Conservation (phyloP, 2,888 invertebrate genomes). For the Malthinus flaveolus region DNA sequence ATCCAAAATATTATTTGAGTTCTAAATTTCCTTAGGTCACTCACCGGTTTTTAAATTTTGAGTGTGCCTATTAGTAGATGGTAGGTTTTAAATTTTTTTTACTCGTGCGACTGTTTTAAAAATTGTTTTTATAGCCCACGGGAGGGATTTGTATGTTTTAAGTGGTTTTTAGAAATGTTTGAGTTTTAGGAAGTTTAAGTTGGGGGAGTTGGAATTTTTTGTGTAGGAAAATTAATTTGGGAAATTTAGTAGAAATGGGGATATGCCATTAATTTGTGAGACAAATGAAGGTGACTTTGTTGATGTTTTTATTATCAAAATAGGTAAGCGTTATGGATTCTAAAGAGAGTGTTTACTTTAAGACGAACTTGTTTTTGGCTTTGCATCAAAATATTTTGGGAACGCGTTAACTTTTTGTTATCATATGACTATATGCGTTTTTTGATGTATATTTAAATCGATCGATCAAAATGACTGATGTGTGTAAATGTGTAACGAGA, state of each 20-base stretch:
- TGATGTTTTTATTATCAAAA: constrained; percentile 13
- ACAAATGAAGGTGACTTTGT: constrained; percentile 27
- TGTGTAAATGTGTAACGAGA: background rate
- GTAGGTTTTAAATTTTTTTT: background rate
- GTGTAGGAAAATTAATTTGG: background rate
- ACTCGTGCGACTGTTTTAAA: background rate
- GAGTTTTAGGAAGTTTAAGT: background rate
- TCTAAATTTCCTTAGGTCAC: constrained; percentile 7
- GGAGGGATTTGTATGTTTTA: background rate
- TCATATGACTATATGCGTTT: constrained; percentile 22
- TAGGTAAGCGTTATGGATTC: constrained; percentile 13
- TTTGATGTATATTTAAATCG: constrained; percentile 9
- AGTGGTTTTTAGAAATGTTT: too few relatives aligned
- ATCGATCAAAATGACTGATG: constrained; percentile 7
- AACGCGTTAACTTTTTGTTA: constrained; percentile 14
- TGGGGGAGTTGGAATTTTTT: background rate
- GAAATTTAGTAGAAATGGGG: background rate
- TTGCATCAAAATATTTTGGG: constrained; percentile 22
- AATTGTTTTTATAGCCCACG: background rate
- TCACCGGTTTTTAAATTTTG: constrained; percentile 4
- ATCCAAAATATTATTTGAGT: constrained; percentile 9
- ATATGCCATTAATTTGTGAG: constrained; percentile 5
- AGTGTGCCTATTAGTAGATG: background rate
- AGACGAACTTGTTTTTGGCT: constrained; percentile 22
- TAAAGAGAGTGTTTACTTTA: constrained; percentile 19